Evolutionary conservation across 2,888 invertebrate species (phyloP).

Genomic region (Pachycephus smyrnensis): DNA sequence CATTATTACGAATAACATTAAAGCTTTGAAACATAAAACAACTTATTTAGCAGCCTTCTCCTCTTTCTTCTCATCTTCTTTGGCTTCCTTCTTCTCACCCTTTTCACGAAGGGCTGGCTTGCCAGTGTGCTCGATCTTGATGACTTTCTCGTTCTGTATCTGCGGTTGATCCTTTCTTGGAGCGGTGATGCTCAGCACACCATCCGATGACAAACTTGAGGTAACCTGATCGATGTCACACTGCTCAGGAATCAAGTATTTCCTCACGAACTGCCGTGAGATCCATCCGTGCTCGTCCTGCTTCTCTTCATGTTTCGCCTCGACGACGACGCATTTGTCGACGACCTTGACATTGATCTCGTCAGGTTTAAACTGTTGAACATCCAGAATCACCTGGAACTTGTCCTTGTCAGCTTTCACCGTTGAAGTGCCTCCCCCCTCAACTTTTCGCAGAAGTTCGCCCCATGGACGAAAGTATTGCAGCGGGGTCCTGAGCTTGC

Average conservation of each 20-base stretch:
- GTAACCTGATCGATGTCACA: conserved; percentile 78
- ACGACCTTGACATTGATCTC: conserved; percentile 80
- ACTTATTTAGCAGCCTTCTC: neutral
- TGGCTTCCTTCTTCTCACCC: neutral
- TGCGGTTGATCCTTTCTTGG: conserved; percentile 62
- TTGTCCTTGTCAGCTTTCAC: conserved; percentile 76
- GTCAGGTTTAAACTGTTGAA: conserved; percentile 81
- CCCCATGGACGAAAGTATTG: conserved; percentile 42
- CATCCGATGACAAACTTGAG: conserved; percentile 80
- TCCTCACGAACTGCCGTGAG: conserved; percentile 81
- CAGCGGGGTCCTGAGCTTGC: conserved; percentile 15
- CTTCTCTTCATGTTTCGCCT: conserved; percentile 85
- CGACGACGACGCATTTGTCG: conserved; percentile 75
- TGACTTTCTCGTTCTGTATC: conserved; percentile 10
- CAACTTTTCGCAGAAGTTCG: conserved; percentile 63
- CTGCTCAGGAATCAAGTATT: conserved; percentile 77
- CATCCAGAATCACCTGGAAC: conserved; percentile 79
- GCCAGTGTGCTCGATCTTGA: conserved; percentile 22
- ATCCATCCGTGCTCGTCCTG: conserved; percentile 85
- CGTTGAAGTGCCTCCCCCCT: conserved; percentile 70
- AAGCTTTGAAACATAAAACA: neutral
- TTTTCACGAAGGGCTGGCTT: conserved; percentile 14
- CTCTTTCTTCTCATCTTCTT: conserved; percentile 3
- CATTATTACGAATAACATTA: neutral
- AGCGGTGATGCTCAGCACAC: conserved; percentile 75